Base-by-base conservation (phyloP, 2,888 invertebrate genomes). In the Volucella zonaria region DNA sequence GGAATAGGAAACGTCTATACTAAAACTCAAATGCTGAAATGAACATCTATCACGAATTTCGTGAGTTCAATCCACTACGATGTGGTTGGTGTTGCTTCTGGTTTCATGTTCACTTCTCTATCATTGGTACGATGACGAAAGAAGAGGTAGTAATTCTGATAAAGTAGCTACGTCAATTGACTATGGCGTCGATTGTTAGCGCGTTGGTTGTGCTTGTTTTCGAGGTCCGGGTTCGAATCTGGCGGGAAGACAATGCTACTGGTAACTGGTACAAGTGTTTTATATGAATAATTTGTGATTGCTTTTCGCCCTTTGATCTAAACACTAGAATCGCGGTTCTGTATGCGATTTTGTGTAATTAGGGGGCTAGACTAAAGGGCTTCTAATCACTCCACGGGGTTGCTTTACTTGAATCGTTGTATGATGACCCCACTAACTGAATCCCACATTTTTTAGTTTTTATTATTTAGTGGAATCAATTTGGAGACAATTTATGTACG, bases 361-460 rank as follows among this genome's bases (percentile, higher is more conserved):
- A 6, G 40, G 87, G 89, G 90, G 90, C 90, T 87, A 90, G 78
- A 90, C 10, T 54, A 86, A 88, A 66, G 45, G 71, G 80, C 80
- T 88, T 71, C 62, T 49, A 68, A 58, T 87, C 89, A 90, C 90
- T 89, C 90, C 89, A 89, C 89, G 89, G 89, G 86, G 87, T 87
- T 75, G 49, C 18, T 43, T 77, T 73, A 74, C 66, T 47, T 38
- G n/a, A 54, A 58, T 11, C 18, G 38, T 54, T 62, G 79, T 80
- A 73, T 66, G 61, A 61, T 61, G 79, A 80, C 74, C 56, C 73
- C 74, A 80, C 79, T 80, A 74, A 74, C 43, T 43, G 79, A 74
- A 74, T 15, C 61, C 47, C 15, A 80, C 74, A 80, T 52, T 61
- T 54, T 52, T 74, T 56, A 62, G 49, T 64, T 23, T 23, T 71